Base-by-base conservation (phyloP, 1,140 invertebrate species). In the Lerema accius region DNA sequence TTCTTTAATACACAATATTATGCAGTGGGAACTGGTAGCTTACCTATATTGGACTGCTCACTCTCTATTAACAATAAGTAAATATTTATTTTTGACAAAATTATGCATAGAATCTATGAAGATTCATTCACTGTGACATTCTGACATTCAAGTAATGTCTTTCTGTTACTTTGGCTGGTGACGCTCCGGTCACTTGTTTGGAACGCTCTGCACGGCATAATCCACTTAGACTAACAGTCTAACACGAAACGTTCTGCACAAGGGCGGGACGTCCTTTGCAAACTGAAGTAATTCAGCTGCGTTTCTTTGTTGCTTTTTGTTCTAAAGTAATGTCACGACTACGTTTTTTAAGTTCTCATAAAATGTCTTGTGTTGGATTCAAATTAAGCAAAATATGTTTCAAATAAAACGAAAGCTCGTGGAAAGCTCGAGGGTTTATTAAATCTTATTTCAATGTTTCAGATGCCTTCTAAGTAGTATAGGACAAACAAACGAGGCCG, bases 131-230 rank as follows among this genome's bases (percentile, higher is more conserved):
- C n/a, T n/a, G n/a, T n/a, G 19, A 23, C 50, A 55, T 23, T 50
- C 15, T 35, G 48, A 15, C 28, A 37, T 50, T 14, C 28, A 35
- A 15, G 14, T 28, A 50, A 11, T 37, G 14, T 11, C 14, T 9
- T 32, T 32, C 28, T n/a, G 15, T 16, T 55, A 46, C 13, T 45
- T 26, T 16, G 37, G 14, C 26, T 28, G 9, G 11, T 15, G 16
- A 56, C 14, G 39, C n/a, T 26, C 39, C 11, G 53, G 40, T 56
- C 40, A 45, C 23, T 35, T 35, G 26, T 45, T 56, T 7, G 13
- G 26, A 46, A 42, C 13, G 2, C 55, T 58, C 13, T 13, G 55
- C 55, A 58, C 55, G 55, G 42, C 42, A 58, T 58, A 58, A 58
- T 58, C 26, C 55, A 58, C 42, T 58, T 37, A 46, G 55, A 16